A percentile compares a stretch with the other conserved stretches of the same genome.
Conservation (phyloP, 92 coral and sea anemone species). For the Zoanthus solanderi region DNA sequence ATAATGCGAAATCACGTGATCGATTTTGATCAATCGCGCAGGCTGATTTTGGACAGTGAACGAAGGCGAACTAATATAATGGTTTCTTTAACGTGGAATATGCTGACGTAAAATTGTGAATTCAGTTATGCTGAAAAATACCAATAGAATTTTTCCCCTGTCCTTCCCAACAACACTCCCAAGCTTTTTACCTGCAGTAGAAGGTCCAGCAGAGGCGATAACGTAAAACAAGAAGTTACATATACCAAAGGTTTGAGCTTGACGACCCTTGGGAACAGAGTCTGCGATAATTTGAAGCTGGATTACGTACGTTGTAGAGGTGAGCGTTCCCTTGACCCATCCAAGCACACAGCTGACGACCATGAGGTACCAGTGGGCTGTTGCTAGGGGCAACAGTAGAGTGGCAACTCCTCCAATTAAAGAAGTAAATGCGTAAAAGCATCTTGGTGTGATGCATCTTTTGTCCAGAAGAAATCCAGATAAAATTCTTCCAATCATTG, state of each 20-base stretch:
- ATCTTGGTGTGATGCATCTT: not conserved
- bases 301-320: not conserved
- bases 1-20: too few species aligned
- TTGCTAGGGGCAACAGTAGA: conserved; percentile 8
- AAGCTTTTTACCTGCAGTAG: not conserved
- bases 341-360: not conserved
- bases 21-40: too few species aligned
- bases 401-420: conserved; percentile 7
- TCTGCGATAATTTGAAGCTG: not conserved
- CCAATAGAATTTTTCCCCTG: not conserved
- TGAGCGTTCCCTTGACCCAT: not conserved
- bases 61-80: too few species aligned
- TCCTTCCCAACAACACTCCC: not conserved
- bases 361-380: not conserved
- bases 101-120: too few species aligned
- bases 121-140: too few species aligned
- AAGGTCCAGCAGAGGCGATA: not conserved
- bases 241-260: not conserved
- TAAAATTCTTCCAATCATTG: not conserved
- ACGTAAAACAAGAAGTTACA: not conserved
- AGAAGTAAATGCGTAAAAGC: not conserved
- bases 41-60: too few species aligned
- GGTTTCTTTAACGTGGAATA: too few species aligned
- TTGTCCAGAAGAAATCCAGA: not conserved
- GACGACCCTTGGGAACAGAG: conserved; percentile 9